These are phyloP conservation scores for Pycnomerus fuliginosus DNA, from an alignment of 2,888 invertebrate genomes.

Conservation along the genomic window DNA sequence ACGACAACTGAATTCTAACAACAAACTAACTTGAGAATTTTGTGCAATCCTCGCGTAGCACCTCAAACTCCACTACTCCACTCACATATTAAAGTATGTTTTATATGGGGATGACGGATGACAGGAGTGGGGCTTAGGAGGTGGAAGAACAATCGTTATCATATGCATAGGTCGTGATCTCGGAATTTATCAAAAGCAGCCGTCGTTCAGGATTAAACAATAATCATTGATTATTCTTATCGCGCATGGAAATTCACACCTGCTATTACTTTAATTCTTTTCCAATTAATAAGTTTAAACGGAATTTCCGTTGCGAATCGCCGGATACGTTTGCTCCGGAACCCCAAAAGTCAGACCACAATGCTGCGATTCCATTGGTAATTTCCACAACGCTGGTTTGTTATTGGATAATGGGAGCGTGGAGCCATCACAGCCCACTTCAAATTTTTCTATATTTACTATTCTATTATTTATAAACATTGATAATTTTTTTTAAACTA, in stretches of 20 bases:
- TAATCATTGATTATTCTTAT: too few relatives aligned
- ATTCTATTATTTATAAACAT: too few relatives aligned
- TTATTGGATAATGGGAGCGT: conserved; percentile 17
- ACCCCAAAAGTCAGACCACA: conserved; percentile 23
- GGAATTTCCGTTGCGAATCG: not conserved
- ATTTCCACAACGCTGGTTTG: conserved; percentile 13
- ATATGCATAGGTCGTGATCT: conserved; percentile 22
- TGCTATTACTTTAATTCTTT: not conserved
- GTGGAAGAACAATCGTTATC: conserved; percentile 9
- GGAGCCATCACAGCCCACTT: too few relatives aligned
- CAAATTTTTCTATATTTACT: too few relatives aligned
- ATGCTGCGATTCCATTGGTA: conserved; percentile 15
- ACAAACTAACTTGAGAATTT: conserved; percentile 15
- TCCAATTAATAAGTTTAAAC: conserved; percentile 2
- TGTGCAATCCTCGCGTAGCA: conserved; percentile 12
- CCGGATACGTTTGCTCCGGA: conserved; percentile 8
- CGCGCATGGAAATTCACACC: conserved; percentile 13
- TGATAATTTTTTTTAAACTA: too few relatives aligned
- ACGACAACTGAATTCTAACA: conserved; percentile 12
- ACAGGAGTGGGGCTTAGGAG: conserved; percentile 24
- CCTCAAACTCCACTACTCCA: conserved; percentile 12
- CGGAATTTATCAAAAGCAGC: too few relatives aligned
- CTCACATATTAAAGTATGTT: conserved; percentile 20
- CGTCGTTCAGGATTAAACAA: too few relatives aligned
- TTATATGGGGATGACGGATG: conserved; percentile 22